phyloP scores from a whole-genome alignment of 2,888 invertebrate genomes.

The Xestia c-nigrum region DNA sequence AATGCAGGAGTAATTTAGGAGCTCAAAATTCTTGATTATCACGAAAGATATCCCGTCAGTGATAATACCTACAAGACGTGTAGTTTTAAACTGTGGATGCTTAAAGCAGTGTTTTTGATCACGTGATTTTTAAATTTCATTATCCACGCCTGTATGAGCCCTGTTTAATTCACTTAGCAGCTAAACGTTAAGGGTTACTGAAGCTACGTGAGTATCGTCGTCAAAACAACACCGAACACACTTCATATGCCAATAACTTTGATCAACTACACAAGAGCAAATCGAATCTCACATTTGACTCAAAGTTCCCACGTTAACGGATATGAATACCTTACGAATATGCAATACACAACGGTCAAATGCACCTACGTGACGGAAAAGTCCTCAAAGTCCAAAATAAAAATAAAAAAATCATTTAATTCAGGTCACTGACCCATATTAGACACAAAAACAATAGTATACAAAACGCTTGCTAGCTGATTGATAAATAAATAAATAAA shows the following conservation, averaged over 20 bases:
- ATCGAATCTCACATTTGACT: constrained; percentile 27
- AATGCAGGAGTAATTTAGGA: too few relatives aligned
- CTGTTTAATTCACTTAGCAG: not conserved
- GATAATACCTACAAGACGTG: too few relatives aligned
- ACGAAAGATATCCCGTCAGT: too few relatives aligned
- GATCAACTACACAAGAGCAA: constrained; percentile 24
- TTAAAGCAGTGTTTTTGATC: not conserved
- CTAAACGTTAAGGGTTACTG: not conserved
- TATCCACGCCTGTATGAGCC: not conserved
- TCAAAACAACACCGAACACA: constrained; percentile 8
- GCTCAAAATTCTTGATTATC: too few relatives aligned
- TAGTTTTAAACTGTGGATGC: too few relatives aligned
- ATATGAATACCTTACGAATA: not conserved
- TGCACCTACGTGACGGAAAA: not conserved
- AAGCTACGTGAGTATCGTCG: too few relatives aligned
- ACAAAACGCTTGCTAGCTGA: too few relatives aligned
- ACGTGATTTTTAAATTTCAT: not conserved
- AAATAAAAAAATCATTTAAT: too few relatives aligned
- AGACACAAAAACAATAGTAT: too few relatives aligned
- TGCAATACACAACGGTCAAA: not conserved
- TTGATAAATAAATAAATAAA: too few relatives aligned
- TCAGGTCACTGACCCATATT: too few relatives aligned
- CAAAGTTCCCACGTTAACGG: constrained; percentile 1
- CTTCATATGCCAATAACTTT: constrained; percentile 11
- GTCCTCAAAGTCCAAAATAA: too few relatives aligned